phyloP scores from a whole-genome alignment of 2,888 invertebrate genomes.

The Melieria picta region DNA sequence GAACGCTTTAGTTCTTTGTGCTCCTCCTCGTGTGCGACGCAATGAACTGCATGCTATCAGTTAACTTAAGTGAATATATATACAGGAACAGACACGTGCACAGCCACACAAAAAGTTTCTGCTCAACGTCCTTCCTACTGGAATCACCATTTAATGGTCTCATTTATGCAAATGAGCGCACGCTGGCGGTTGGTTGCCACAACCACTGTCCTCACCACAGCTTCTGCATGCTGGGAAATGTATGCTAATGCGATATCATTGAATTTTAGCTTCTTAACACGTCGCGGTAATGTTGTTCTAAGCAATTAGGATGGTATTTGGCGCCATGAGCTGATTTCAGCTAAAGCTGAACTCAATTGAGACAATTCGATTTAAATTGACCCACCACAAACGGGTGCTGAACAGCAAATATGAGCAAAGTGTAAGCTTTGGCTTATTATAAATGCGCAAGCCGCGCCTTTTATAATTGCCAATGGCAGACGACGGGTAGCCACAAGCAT shows the following conservation, averaged over 20 bases:
- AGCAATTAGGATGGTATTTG: no score
- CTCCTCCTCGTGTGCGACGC: not conserved
- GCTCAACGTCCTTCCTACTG: slow-evolving; percentile 29
- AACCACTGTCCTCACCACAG: not conserved
- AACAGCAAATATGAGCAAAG: no score
- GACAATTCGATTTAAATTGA: no score
- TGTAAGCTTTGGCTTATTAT: no score
- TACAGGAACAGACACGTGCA: not conserved
- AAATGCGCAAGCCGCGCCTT: no score
- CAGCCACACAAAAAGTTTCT: no score
- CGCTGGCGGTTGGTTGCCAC: not conserved
- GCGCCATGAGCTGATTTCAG: no score
- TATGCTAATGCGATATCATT: not conserved
- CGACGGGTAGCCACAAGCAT: no score
- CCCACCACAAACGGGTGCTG: no score
- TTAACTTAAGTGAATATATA: slow-evolving; percentile 4
- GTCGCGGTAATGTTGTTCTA: no score
- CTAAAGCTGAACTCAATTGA: no score
- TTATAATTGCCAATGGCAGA: no score
- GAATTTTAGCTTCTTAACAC: not conserved
- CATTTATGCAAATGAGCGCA: slow-evolving; percentile 55
- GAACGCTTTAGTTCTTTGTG: not conserved
- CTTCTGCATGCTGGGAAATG: not conserved
- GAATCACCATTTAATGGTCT: slow-evolving; percentile 59
- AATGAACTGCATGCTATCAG: not conserved